Percentiles rank a stretch among this genome's conserved stretches.
Evolutionary conservation across 2,797 vertebrate species (phyloP).

Genomic region (Periparus ater): DNA sequence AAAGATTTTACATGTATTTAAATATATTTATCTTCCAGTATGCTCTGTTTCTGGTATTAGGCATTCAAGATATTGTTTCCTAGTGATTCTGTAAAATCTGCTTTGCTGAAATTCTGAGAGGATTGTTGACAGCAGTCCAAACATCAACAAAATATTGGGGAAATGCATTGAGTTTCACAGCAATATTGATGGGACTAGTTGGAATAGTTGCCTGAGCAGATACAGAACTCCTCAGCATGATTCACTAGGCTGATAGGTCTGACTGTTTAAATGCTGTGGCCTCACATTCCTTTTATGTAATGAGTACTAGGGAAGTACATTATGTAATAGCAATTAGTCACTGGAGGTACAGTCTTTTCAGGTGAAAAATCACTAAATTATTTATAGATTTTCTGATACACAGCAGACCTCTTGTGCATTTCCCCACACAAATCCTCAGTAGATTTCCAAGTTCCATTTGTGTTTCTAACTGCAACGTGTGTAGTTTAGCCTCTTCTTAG

Average conservation of each 20-base stretch:
- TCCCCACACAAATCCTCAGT: neutral
- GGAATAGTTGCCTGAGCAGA: neutral
- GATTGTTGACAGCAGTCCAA: neutral
- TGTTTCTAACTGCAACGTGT: neutral
- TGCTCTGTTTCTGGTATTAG: neutral
- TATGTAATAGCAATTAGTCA: neutral
- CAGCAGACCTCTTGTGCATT: neutral
- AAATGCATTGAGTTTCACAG: neutral
- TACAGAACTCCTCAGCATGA: neutral
- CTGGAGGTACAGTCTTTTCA: neutral
- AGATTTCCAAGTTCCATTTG: neutral
- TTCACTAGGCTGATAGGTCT: neutral
- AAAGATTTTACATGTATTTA: constrained; percentile 13
- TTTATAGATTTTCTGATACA: neutral
- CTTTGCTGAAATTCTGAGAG: neutral
- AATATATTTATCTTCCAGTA: neutral
- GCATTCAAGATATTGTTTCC: neutral
- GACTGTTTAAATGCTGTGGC: neutral
- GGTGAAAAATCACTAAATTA: neutral
- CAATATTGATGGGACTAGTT: neutral
- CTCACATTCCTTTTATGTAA: neutral
- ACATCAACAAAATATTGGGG: rapidly evolving
- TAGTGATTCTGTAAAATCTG: neutral
- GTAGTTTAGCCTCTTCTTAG: neutral
- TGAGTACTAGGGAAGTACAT: neutral